A percentile compares a stretch with the other conserved stretches of the same genome.
Conservation (phyloP, 2,797 vertebrate species). For the Sciurus vulgaris region DNA sequence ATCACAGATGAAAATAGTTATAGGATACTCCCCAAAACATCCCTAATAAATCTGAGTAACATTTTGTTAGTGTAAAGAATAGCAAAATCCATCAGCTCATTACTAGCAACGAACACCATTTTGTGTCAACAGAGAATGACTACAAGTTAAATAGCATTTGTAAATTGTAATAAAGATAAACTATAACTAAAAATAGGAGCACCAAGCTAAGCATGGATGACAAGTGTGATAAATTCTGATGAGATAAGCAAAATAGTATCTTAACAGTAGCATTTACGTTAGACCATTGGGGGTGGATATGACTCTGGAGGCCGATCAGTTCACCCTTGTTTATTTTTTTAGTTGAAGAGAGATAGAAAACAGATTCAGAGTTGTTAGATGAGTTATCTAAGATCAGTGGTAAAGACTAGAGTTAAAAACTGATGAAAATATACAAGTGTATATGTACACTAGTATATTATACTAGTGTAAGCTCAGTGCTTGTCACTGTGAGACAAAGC, state of each 20-base stretch:
- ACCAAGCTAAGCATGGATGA: background rate
- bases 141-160: background rate
- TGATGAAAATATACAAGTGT: background rate
- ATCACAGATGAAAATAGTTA: background rate
- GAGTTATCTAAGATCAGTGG: background rate
- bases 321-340: background rate
- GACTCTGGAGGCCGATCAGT: background rate
- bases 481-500: background rate
- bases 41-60: background rate
- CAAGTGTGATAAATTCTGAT: slow-evolving; percentile 16
- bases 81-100: slow-evolving; percentile 15
- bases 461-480: background rate
- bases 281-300: background rate
- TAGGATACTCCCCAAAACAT: background rate
- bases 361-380: background rate
- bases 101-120: background rate
- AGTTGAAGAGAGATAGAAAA: background rate
- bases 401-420: slow-evolving; percentile 14
- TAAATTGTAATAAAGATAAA: slow-evolving; percentile 3
- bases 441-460: too few relatives aligned
- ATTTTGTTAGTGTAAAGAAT: background rate
- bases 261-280: background rate
- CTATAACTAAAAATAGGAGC: slow-evolving; percentile 1
- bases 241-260: background rate
- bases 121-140: background rate